Evolutionary conservation across 1,140 invertebrate genomes (phyloP), one percentile per base, ranked within the genome.

Genomic region (Berghia stephanieae): DNA sequence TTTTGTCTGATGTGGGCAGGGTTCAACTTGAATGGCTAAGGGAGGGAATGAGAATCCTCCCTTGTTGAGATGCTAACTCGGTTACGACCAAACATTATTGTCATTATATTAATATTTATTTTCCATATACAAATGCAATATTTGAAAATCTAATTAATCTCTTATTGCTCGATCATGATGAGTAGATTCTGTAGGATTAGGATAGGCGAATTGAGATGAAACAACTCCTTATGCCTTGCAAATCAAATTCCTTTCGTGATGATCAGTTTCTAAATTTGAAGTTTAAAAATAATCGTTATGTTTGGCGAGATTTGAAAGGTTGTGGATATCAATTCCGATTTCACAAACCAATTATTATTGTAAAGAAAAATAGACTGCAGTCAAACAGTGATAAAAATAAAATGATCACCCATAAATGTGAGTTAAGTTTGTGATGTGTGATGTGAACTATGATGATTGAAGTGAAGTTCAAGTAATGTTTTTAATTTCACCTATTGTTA

Each of bases 141-240:
- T 44, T 71, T 71, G 38, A 71, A 46, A 71, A 71, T 21, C 36
- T 3, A n/a, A 2, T 43, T 71, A 5, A 36, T 36, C 40, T 69
- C 67, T 42, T 69, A 13, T 69, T 69, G 13, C 67, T 36, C 27
- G 36, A 38, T 69, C 77, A 82, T 63, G 81, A 78, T 31, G 86
- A 85, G n/a, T 80, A 91, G 2, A 36, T 82, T 67, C 91, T 95
- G 68, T 42, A 24, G 6, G n/a, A 3, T 3, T 27, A 18, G 46
- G n/a, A 70, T 43, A 42, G 24, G 18, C 1, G 38, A 34, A 27
- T 70, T 70, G 24, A 2, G 10, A 18, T 46, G 40, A 27, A 40
- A 46, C 34, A 31, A 18, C 40, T 8, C 27, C 5, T 6, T 69
- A 43, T 38, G 27, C n/a, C 27, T 36, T 40, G 38, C 67, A 69